Base-by-base conservation (phyloP, 1,140 invertebrate species). In the Lasioglossum baleicum region DNA sequence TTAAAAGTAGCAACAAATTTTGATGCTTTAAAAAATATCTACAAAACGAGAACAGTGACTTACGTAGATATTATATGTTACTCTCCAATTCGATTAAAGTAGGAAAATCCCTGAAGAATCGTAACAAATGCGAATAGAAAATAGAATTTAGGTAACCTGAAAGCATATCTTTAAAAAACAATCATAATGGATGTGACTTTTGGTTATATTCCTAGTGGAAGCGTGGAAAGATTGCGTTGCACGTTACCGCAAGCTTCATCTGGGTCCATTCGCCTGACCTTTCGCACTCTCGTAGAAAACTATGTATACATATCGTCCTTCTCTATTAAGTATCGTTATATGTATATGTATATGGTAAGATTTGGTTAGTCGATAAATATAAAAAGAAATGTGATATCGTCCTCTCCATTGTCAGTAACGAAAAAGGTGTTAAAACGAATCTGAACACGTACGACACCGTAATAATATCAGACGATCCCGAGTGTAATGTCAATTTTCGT, bases 331-430 rank as follows among this genome's bases (percentile, higher is more conserved):
- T 68, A 69, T 26, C 17, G 17, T 58, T 66, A 60, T 74, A 60
- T 82, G 63, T 81, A 58, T 69, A 75, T 58, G 60, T 81, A 71
- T 69, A 75, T 51, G 63, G 31, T 82, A 85, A 80, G 75, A 86
- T 86, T 86, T 86, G 84, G 84, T 86, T 86, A 86, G 80, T 86
- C 76, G 83, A 79, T 79, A 80, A 86, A 77, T 86, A 86, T 69
- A 77, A 65, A 80, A 66, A 73, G 26, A 64, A 64, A 70, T 69
- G 70, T 73, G 31, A 75, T 84, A 77, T 76, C 65, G 42, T 68
- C 31, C n/a, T 15, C 42, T 15, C 31, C 75, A 75, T 22, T 20
- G 26, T 80, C 56, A 13, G 64, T 67, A 67, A 66, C 69, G 44
- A 53, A 71, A 56, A 78, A 48, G 68, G 42, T 66, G 15, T 70